Percentiles rank a stretch among this genome's conserved stretches.
These are phyloP conservation scores for Hestina assimilis DNA, from an alignment of 1,140 invertebrate species.

Conservation along the genomic window DNA sequence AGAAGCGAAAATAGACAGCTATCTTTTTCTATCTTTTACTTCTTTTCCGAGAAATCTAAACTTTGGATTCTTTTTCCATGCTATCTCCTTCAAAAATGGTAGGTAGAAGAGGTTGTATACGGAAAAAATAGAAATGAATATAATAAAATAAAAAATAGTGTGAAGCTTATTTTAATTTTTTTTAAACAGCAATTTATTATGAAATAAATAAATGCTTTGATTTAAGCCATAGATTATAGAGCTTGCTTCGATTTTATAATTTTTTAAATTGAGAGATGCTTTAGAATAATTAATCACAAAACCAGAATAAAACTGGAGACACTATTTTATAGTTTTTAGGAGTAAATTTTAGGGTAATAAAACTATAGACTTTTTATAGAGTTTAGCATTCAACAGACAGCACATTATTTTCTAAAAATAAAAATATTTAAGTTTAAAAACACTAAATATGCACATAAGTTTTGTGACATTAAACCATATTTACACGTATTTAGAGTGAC, in stretches of 20 bases:
- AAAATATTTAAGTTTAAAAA: too few relatives aligned
- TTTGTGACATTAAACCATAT: too few relatives aligned
- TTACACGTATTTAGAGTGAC: too few relatives aligned
- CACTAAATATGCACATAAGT: too few relatives aligned
- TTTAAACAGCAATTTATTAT: slow-evolving; percentile 5
- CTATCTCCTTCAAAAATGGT: slow-evolving; percentile 75
- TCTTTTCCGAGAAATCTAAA: slow-evolving; percentile 38
- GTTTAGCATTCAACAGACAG: too few relatives aligned
- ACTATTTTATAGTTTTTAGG: too few relatives aligned
- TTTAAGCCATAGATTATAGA: slow-evolving; percentile 11
- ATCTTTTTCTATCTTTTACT: slow-evolving; percentile 19
- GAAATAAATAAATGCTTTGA: slow-evolving; percentile 9
- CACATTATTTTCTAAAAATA: too few relatives aligned
- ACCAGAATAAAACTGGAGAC: slow-evolving; percentile 13
- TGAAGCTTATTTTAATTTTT: slow-evolving; percentile 19
- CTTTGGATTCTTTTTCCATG: slow-evolving; percentile 75
- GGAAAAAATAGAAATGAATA: slow-evolving; percentile 53
- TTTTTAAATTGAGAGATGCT: slow-evolving; percentile 7
- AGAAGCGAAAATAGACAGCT: slow-evolving; percentile 5
- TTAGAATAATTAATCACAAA: slow-evolving; percentile 2
- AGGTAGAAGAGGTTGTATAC: slow-evolving; percentile 77
- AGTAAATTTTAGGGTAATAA: too few relatives aligned
- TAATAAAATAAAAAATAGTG: slow-evolving; percentile 27
- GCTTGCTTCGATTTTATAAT: slow-evolving; percentile 10
- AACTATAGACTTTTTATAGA: too few relatives aligned